Evolutionary conservation across 2,797 vertebrate genomes (phyloP), one percentile per base, ranked within the genome.

Genomic region (Anniella stebbinsi): DNA sequence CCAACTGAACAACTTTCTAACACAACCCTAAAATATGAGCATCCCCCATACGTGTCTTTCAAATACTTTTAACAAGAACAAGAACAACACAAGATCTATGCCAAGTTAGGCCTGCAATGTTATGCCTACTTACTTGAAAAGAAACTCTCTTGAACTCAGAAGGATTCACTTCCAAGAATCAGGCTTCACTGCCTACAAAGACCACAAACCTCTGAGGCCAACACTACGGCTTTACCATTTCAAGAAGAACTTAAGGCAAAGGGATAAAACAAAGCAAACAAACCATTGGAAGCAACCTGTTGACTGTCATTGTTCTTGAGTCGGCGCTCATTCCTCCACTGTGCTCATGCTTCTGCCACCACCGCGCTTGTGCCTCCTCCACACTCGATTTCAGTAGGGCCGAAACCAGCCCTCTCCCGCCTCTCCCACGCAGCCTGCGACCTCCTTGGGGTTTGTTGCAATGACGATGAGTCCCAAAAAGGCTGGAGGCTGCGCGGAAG

Each of bases 231-330:
- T 89, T 88, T 38, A 77, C 12, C 11, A 33, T 3, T 84, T 87
- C 48, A 3, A 23, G 54, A 86, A 3, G 0, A 92, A 88, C 18
- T 48, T 84, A 25, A 73, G 36, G 63, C 69, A 87, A 88, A 88
- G 80, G 0, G 84, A 63, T 25, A 4, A 72, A 72, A 60, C 63
- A 91, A 92, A 69, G 75, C n/a, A 89, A 88, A 12, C 4, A 77
- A 93, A 41, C 6, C n/a, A 54, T 1, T 0, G 13, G 28, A 90
- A 91, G 25, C 60, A 80, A 87, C 51, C 84, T 91, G 25, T 36
- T 93, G 63, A 63, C 18, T 81, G 28, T n/a, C 18, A 36, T 57
- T 84, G 48, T 80, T 93, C 88, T 83, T 73, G 86, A 90, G n/a
- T 60, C 67, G n/a, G n/a, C n/a, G n/a, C n/a, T n/a, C n/a, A n/a